Evolutionary conservation across 2,797 vertebrate genomes (phyloP).

Genomic region (Gila robusta): DNA sequence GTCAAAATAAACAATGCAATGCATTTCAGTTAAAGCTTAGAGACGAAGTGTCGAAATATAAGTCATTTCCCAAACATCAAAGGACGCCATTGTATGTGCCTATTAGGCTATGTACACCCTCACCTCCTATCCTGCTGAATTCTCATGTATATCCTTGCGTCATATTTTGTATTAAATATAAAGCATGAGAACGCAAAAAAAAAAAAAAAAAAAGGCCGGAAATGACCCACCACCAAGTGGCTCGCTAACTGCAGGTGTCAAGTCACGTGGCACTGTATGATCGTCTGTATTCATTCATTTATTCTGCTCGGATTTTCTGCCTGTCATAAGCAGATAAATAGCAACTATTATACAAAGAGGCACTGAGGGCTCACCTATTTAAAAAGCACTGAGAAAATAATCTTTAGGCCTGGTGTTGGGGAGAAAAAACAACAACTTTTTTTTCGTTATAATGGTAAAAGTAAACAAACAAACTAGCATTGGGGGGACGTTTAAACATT

Average conservation of each 20-base stretch:
- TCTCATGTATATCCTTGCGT: background rate
- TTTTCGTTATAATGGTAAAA: no score
- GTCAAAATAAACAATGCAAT: background rate
- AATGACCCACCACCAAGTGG: conserved; percentile 31
- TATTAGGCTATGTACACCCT: background rate
- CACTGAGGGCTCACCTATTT: conserved; percentile 69
- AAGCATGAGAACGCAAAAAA: background rate
- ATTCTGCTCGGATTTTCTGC: conserved; percentile 83
- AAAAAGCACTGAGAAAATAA: conserved; percentile 68
- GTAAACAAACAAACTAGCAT: no score
- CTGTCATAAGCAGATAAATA: conserved; percentile 80
- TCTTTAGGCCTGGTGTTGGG: conserved; percentile 60
- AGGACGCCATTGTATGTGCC: background rate
- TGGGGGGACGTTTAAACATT: background rate
- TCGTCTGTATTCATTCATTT: conserved; percentile 79
- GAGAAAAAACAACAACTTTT: conserved; percentile 53
- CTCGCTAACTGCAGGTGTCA: conserved; percentile 78
- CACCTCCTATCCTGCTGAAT: background rate
- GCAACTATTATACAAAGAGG: conserved; percentile 69
- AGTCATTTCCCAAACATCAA: background rate
- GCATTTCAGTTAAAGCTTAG: background rate
- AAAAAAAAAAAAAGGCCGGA: background rate
- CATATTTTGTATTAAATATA: conserved; percentile 8
- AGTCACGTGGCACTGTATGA: conserved; percentile 72
- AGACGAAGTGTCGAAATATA: background rate